Evolutionary conservation across 2,888 invertebrate species (phyloP).

Genomic region (Drosophila meridionalis): DNA sequence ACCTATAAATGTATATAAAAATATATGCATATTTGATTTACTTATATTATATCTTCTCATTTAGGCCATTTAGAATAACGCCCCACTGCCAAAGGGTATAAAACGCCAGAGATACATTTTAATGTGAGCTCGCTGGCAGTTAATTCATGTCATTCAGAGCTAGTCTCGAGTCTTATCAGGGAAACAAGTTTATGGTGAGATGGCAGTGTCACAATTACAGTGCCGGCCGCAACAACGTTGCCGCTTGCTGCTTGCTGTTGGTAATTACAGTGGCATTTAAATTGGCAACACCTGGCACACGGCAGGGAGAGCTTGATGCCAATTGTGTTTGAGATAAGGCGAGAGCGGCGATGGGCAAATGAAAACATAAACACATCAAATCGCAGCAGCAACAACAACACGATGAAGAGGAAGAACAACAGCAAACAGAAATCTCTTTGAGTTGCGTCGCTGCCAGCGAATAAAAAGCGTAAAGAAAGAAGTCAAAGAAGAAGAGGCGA

Average conservation of each 20-base stretch:
- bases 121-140: slow-evolving; percentile 13
- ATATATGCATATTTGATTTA: neutral
- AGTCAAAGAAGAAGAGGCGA: slow-evolving; percentile 26
- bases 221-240: slow-evolving; percentile 37
- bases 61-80: neutral
- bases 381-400: slow-evolving; percentile 55
- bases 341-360: slow-evolving; percentile 20
- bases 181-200: slow-evolving; percentile 50
- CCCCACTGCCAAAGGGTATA: slow-evolving; percentile 1
- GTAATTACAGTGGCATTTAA: slow-evolving; percentile 69
- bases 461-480: slow-evolving; percentile 31
- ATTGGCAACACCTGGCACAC: slow-evolving; percentile 73
- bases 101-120: slow-evolving; percentile 14
- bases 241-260: slow-evolving; percentile 21
- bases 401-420: slow-evolving; percentile 39
- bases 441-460: slow-evolving; percentile 38
- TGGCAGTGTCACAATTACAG: slow-evolving; percentile 46
- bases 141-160: slow-evolving; percentile 9
- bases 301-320: slow-evolving; percentile 29
- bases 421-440: slow-evolving; percentile 69
- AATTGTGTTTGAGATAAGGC: slow-evolving; percentile 13
- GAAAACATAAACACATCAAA: slow-evolving; percentile 76
- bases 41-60: neutral
- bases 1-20: neutral
- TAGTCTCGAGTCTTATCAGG: slow-evolving; percentile 49